Evolutionary conservation across 2,113 vertebrate species (phyloP), one percentile per base, ranked within the genome.

Genomic region (Tyto alba): DNA sequence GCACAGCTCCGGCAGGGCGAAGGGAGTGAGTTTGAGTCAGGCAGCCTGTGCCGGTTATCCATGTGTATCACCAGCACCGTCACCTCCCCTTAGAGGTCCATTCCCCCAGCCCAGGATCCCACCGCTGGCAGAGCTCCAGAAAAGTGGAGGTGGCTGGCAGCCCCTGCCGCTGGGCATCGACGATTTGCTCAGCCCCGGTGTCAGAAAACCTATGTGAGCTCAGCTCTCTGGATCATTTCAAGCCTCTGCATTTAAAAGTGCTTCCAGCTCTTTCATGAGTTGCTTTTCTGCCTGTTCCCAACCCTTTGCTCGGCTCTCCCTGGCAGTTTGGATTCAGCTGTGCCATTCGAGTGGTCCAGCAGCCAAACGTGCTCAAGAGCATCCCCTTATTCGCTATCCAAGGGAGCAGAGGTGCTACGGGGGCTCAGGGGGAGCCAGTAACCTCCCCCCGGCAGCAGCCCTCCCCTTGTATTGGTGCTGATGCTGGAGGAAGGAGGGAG

Each of bases 1-100:
- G 22, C 21, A 18, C 0, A 5, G 17, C 55, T 81, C n/a, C 16
- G 62, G 56, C 26, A 45, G 36, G 17, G 34, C 2, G 2, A 72
- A 53, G 23, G 38, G 32, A 38, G 25, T 13, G 43, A 38, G 57
- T 71, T 52, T 57, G 53, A 55, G 40, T 25, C 40, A 26, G 59
- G 9, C 21, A 30, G 25, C 22, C 36, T 1, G 0, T 69, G 21
- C 30, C 69, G 17, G 36, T 7, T 87, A 6, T 8, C 62, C n/a
- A 27, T 0, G 0, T 30, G 16, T 40, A 13, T 30, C 19, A 9
- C 36, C 47, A 41, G 68, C 30, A 34, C 17, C 2, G 0, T 18
- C 29, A 18, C 25, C 12, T 40, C 36, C 13, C 13, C 16, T 57
- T 26, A 16, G 57, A 71, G 29, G 11, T 71, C 27, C 16, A 3